Conservation (phyloP, 92 coral and sea anemone genomes). For the Pocillopora meandrina region DNA sequence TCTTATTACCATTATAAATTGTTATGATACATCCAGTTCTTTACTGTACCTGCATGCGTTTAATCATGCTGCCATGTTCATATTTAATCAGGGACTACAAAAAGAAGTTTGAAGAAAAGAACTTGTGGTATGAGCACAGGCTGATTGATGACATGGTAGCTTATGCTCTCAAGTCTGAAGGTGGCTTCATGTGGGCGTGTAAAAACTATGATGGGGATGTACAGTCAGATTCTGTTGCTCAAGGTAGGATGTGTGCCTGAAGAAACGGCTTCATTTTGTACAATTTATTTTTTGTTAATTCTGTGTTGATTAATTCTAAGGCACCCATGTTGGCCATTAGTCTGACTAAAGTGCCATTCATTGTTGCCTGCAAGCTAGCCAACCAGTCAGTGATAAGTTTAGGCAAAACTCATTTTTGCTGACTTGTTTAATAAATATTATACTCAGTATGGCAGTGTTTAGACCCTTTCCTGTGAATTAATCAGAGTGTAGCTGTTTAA, state of each 20-base stretch:
- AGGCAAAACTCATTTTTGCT: too few species aligned
- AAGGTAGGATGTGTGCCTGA: constrained; percentile 59
- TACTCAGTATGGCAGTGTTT: too few species aligned
- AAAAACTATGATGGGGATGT: constrained; percentile 99
- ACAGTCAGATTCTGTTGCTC: constrained; percentile 98
- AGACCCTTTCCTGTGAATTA: too few species aligned
- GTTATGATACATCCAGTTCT: too few species aligned
- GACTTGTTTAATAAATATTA: too few species aligned
- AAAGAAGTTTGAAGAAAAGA: constrained; percentile 74
- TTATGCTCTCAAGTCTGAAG: constrained; percentile 91
- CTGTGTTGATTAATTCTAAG: too few species aligned
- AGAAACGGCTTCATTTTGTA: neutral
- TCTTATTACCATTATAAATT: too few species aligned
- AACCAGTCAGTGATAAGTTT: too few species aligned
- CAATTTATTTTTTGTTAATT: neutral
- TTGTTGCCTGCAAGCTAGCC: too few species aligned
- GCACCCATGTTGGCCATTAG: too few species aligned
- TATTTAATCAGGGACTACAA: constrained; percentile 69
- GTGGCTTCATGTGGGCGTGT: constrained; percentile 99
- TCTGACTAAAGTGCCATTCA: too few species aligned
- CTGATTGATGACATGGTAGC: constrained; percentile 99
- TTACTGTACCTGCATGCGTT: neutral
- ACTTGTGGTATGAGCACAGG: constrained; percentile 97
- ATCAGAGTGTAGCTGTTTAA: too few species aligned
- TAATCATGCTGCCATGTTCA: neutral